These are phyloP conservation scores for Julus scanicus DNA, from an alignment of 2,888 invertebrate genomes.

Conservation along the genomic window DNA sequence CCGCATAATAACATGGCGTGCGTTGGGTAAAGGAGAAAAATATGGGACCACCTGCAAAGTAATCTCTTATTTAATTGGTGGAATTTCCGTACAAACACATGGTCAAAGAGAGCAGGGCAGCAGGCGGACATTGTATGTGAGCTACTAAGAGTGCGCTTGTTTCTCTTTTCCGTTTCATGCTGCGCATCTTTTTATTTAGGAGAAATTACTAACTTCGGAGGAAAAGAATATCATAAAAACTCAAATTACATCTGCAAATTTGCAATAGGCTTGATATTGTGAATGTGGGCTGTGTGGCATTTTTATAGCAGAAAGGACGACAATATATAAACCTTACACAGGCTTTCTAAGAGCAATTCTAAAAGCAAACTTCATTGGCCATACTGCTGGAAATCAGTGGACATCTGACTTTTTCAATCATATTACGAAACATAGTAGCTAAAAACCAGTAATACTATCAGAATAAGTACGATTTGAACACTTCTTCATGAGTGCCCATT, in stretches of 20 bases:
- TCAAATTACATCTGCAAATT: not conserved
- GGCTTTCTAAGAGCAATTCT: no score
- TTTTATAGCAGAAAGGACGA: not conserved
- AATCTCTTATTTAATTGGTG: constrained; percentile 31
- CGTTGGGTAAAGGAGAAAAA: not conserved
- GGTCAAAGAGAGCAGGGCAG: constrained; percentile 1
- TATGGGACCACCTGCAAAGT: not conserved
- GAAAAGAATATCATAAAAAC: not conserved
- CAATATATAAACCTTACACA: not conserved
- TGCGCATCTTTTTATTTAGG: not conserved
- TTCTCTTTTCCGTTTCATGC: not conserved
- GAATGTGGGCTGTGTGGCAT: constrained; percentile 10
- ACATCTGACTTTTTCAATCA: not conserved
- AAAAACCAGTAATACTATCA: not conserved
- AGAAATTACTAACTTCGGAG: not conserved
- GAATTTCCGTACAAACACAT: not conserved
- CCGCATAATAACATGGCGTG: constrained; percentile 38
- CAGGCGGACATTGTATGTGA: not conserved
- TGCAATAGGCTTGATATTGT: not conserved
- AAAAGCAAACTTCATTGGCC: not conserved
- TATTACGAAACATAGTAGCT: not conserved
- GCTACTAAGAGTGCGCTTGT: not conserved
- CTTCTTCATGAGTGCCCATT: constrained; percentile 17
- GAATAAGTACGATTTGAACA: not conserved
- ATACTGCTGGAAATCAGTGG: not conserved